These are phyloP conservation scores for Adoxophyes honmai DNA, from an alignment of 1,140 invertebrate species.

Conservation along the genomic window DNA sequence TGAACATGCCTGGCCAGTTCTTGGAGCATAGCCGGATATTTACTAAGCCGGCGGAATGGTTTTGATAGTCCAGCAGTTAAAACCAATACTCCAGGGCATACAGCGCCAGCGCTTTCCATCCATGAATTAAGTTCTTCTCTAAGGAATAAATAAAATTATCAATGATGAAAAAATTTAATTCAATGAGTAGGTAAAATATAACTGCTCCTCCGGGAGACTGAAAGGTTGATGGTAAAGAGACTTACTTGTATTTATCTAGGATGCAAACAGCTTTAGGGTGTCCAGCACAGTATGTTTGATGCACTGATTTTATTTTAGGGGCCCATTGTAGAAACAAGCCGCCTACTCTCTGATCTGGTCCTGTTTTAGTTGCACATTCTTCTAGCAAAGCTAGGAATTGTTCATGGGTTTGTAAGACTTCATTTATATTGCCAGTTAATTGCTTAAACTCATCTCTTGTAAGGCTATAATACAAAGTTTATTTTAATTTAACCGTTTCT, in stretches of 20 bases:
- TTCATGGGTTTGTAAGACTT: conserved; percentile 90
- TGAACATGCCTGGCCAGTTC: conserved; percentile 96
- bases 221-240: conserved; percentile 20
- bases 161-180: too few species aligned
- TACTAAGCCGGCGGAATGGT: conserved; percentile 95
- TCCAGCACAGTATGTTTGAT: conserved; percentile 92
- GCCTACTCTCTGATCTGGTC: conserved; percentile 90
- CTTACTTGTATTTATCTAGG: conserved; percentile 93
- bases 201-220: neutral
- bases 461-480: conserved; percentile 80
- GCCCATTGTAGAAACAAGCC: conserved; percentile 94
- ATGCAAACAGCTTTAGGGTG: conserved; percentile 96
- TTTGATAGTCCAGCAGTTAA: conserved; percentile 95
- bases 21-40: conserved; percentile 95
- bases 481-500: too few species aligned
- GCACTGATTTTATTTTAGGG: conserved; percentile 89
- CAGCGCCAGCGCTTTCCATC: conserved; percentile 91
- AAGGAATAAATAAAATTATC: conserved; percentile 40
- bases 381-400: conserved; percentile 87
- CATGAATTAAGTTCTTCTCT: conserved; percentile 92
- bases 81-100: conserved; percentile 90
- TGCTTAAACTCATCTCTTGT: conserved; percentile 90
- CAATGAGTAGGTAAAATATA: too few species aligned
- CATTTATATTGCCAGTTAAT: conserved; percentile 91
- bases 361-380: conserved; percentile 82